phyloP scores from a whole-genome alignment of 2,888 invertebrate species.

The Caenorhabditis sp. region DNA sequence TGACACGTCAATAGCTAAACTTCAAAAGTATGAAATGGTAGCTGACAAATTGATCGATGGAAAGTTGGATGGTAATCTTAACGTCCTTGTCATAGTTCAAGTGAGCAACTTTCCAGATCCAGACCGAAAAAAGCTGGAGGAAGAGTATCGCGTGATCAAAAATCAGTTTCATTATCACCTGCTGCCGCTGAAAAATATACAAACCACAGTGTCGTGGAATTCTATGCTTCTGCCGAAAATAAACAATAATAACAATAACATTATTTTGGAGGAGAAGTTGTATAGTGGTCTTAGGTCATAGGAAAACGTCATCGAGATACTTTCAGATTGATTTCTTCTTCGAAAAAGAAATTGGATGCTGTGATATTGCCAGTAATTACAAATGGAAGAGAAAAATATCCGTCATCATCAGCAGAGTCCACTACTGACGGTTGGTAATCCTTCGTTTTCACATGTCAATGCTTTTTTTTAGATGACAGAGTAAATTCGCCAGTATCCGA shows the following conservation, averaged over 20 bases:
- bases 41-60: constrained; percentile 76
- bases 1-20: constrained; percentile 74
- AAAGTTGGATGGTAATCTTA: constrained; percentile 63
- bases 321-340: constrained; percentile 23
- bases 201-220: constrained; percentile 75
- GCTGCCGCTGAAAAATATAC: constrained; percentile 73
- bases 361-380: constrained; percentile 41
- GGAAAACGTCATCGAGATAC: background rate
- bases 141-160: constrained; percentile 76
- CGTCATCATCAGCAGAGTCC: constrained; percentile 31
- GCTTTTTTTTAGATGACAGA: constrained; percentile 31
- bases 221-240: constrained; percentile 70
- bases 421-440: constrained; percentile 30
- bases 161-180: constrained; percentile 77
- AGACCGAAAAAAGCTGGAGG: constrained; percentile 71
- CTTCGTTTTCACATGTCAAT: background rate
- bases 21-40: constrained; percentile 75
- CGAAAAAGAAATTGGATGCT: constrained; percentile 27
- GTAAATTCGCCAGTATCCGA: constrained; percentile 39
- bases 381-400: constrained; percentile 43
- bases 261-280: constrained; percentile 32
- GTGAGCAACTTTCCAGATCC: constrained; percentile 64
- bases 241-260: constrained; percentile 47
- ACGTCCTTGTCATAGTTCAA: background rate
- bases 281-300: background rate